Percentiles rank a stretch among this genome's conserved stretches.
These are phyloP conservation scores for Speoplatyrhinus poulsoni DNA, from an alignment of 2,113 vertebrate genomes.

Conservation along the genomic window DNA sequence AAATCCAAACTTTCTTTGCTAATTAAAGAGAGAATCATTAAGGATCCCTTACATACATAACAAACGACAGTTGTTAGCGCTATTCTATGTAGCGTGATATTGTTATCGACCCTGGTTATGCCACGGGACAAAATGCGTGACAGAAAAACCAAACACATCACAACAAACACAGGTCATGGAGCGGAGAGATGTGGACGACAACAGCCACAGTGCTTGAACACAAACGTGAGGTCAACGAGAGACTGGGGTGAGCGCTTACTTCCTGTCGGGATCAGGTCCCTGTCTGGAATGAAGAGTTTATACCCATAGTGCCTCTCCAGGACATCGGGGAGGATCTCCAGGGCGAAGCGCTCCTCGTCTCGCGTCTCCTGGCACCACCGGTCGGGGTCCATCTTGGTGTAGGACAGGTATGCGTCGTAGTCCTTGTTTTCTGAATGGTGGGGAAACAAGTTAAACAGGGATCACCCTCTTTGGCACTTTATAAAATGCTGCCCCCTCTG, in stretches of 20 bases:
- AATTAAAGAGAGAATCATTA: no score
- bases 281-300: conserved; percentile 98
- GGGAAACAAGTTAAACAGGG: background rate
- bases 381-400: conserved; percentile 98
- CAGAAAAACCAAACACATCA: conserved; percentile 21
- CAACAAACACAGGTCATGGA: conserved; percentile 48
- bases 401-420: conserved; percentile 96
- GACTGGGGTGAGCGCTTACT: conserved; percentile 83
- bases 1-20: no score
- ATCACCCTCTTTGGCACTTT: no score
- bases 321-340: conserved; percentile 97
- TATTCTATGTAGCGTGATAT: no score
- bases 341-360: conserved; percentile 96
- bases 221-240: conserved; percentile 55
- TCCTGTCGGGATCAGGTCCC: conserved; percentile 99
- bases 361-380: conserved; percentile 97
- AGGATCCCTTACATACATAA: no score
- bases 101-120: conserved; percentile 1
- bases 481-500: no score
- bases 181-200: conserved; percentile 43
- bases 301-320: conserved; percentile 99
- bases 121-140: conserved; percentile 50
- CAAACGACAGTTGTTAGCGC: no score
- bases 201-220: conserved; percentile 55
- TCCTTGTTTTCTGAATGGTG: conserved; percentile 90